Conservation (phyloP, 2,113 vertebrate species). For the Columba livia region DNA sequence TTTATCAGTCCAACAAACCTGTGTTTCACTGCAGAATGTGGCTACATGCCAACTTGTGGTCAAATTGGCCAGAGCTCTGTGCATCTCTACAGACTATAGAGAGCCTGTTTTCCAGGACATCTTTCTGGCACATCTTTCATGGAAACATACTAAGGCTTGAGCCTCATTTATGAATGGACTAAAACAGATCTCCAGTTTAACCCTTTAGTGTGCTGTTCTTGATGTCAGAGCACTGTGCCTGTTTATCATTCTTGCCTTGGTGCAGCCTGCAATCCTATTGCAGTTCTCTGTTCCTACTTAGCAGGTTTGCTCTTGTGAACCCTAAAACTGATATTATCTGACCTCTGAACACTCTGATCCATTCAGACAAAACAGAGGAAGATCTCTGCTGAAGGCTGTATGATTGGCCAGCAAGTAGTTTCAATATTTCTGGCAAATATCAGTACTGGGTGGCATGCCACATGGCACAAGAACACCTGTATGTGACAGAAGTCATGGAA, state of each 20-base stretch:
- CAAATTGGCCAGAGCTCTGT: background rate
- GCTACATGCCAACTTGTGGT: background rate
- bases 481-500: background rate
- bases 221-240: background rate
- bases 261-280: background rate
- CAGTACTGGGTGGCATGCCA: background rate
- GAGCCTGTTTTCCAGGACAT: background rate
- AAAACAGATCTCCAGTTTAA: background rate
- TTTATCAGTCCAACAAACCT: background rate
- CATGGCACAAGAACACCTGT: background rate
- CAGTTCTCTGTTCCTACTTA: background rate
- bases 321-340: background rate
- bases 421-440: background rate
- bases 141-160: background rate
- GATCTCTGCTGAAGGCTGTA: background rate
- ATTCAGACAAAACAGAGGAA: background rate
- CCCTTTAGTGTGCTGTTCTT: background rate
- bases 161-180: background rate
- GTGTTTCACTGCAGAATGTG: background rate
- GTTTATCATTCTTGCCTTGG: background rate
- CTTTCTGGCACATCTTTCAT: conserved; percentile 10
- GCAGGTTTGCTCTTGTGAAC: background rate
- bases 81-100: background rate
- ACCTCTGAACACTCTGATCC: background rate
- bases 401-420: background rate